A percentile compares a stretch with the other conserved stretches of the same genome.
phyloP scores from a whole-genome alignment of 2,113 vertebrate species.

The Paracanthobrama guichenoti region DNA sequence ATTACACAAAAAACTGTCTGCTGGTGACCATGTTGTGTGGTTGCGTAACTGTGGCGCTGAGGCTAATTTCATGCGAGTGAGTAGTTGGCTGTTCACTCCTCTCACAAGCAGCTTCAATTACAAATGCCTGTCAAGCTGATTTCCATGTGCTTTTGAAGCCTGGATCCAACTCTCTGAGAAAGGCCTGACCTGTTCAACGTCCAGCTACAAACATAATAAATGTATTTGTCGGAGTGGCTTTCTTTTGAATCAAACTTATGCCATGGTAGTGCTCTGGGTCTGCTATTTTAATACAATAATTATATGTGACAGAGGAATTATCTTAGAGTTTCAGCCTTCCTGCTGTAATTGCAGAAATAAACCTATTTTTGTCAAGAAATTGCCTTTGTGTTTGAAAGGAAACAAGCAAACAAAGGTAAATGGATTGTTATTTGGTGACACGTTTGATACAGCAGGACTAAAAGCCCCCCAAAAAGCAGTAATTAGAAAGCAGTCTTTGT shows the following conservation, averaged over 20 bases:
- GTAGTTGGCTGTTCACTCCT: not conserved
- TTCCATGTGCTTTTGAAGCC: slow-evolving; percentile 6
- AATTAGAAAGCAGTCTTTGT: not conserved
- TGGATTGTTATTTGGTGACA: not conserved
- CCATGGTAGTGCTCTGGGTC: not conserved
- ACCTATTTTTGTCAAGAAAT: not conserved
- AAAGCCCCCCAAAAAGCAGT: not conserved
- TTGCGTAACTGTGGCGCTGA: slow-evolving; percentile 22
- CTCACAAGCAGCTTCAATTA: slow-evolving; percentile 33
- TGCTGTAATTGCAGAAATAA: not conserved
- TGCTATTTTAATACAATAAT: not conserved
- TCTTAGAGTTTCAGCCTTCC: not conserved
- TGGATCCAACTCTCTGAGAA: not conserved
- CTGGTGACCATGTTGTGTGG: not conserved
- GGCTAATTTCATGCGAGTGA: slow-evolving; percentile 11
- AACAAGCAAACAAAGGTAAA: slow-evolving; percentile 10
- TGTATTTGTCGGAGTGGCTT: not conserved
- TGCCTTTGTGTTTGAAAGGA: not conserved
- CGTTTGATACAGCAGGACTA: not conserved
- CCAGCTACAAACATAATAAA: not conserved
- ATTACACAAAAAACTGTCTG: slow-evolving; percentile 14
- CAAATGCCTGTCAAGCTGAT: slow-evolving; percentile 23
- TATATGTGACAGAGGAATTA: not conserved
- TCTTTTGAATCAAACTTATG: not conserved
- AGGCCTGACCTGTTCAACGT: not conserved